These are phyloP conservation scores for Zaprionus lachaisei DNA, from an alignment of 1,140 invertebrate genomes.

Conservation along the genomic window DNA sequence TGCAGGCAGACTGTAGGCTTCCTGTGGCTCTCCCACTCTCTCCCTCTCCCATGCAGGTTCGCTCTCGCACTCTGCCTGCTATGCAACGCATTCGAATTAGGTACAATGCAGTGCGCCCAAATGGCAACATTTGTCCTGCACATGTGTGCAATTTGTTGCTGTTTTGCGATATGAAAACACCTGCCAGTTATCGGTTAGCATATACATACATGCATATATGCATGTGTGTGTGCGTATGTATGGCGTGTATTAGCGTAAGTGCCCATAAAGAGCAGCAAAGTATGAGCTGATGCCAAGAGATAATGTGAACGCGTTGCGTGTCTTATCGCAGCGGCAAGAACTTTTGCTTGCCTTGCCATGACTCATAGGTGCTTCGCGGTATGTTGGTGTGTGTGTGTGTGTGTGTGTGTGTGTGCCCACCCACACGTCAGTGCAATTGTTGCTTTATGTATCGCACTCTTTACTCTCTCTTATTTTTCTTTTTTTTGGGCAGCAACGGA, in stretches of 20 bases:
- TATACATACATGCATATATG: not conserved
- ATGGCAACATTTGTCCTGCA: conserved; percentile 8
- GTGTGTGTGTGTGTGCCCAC: conserved; percentile 11
- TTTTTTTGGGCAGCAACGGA: conserved; percentile 42
- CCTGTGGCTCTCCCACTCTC: conserved; percentile 2
- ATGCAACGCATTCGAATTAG: not conserved
- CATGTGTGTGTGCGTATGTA: not conserved
- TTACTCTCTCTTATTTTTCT: conserved; percentile 12
- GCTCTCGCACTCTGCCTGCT: not conserved
- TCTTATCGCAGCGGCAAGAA: not conserved
- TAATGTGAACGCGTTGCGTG: not conserved
- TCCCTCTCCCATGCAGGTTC: not conserved
- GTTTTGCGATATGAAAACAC: conserved; percentile 18
- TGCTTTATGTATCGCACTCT: conserved; percentile 12
- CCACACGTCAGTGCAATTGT: conserved; percentile 38
- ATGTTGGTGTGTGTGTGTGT: not conserved
- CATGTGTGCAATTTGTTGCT: not conserved
- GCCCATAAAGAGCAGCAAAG: not conserved
- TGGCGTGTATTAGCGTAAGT: not conserved
- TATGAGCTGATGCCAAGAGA: not conserved
- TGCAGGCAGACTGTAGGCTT: conserved; percentile 1
- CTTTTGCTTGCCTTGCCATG: not conserved
- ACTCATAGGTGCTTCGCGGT: conserved; percentile 2
- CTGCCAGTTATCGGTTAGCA: conserved; percentile 18
- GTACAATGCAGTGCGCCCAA: not conserved